Evolutionary conservation across 35 echinoderm and acorn worm species (phyloP), one percentile per base, ranked within the genome.

Genomic region (Eucidaris tribuloides): DNA sequence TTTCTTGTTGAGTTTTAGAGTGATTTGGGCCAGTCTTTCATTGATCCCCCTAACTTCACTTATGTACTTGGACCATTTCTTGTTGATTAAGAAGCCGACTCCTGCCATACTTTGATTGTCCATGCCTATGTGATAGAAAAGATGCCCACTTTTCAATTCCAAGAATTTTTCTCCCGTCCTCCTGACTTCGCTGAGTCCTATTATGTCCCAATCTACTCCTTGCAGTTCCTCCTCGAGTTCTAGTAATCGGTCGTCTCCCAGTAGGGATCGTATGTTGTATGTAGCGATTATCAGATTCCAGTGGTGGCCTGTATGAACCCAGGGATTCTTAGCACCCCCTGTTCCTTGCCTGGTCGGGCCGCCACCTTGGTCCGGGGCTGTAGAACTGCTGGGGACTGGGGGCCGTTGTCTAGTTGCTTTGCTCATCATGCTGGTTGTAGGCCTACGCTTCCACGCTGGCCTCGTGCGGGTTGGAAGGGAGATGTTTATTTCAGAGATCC

Each of bases 311-410:
- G 77, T 80, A 5, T 14, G 34, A 45, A 79, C 76, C 77, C 43
- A 80, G 77, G 46, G 77, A 80, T 80, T 80, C 43, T 80, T 80
- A 28, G 77, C 77, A 80, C 42, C 77, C 77, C 77, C 46, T 80
- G 77, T 35, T 80, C 77, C 46, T 56, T 56, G 46, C 77, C 35
- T 54, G 50, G 32, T 20, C 77, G 77, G 46, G 5, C 77, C 77
- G 77, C 77, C 77, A 80, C 28, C 77, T 80, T 80, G 77, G 77
- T 80, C 77, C 77, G 43, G 20, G 14, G 77, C 46, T 56, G 3
- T 27, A 31, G 46, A 56, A 56, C 77, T 80, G 77, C 77, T 56
- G 77, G 45, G 46, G 77, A 80, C 77, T 80, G 33, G 77, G 77
- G 45, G 77, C 77, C 77, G 18, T n/a, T n/a, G n/a, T 80, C 29